Evolutionary conservation across 1,140 invertebrate genomes (phyloP), one percentile per base, ranked within the genome.

Genomic region (Lepidostoma basale): DNA sequence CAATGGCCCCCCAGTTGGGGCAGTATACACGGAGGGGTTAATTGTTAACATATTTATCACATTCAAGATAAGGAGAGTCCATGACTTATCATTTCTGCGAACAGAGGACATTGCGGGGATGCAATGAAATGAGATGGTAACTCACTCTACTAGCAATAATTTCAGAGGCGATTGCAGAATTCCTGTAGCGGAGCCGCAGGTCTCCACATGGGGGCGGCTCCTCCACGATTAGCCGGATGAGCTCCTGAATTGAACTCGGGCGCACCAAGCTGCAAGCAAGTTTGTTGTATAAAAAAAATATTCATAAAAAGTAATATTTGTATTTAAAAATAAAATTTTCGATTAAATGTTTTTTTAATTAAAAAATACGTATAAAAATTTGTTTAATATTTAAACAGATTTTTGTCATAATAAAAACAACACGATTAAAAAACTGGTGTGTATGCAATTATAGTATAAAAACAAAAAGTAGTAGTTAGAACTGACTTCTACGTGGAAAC

Each of bases 111-210:
- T n/a, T n/a, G n/a, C n/a, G n/a, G n/a, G n/a, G n/a, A n/a, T n/a
- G n/a, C n/a, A n/a, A 3, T 18, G 47, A 25, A 28, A 52, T 30
- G 33, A 2, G 26, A 40, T 1, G 12, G 14, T 22, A 1, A 58
- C 60, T 69, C 18, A 73, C 71, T 23, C 67, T 77, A 62, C 79
- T 81, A 20, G 95, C 96, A 67, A 98, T 85, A 75, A 98, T 87
- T 85, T 98, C 96, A 82, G 95, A 96, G 33, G 95, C 94, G 73
- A 96, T 89, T 80, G 95, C 95, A 10, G 96, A 89, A 85, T 93
- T 92, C 82, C 94, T 94, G 79, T 94, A 98, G 77, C 92, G 88
- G 69, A 86, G 83, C 73, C 88, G 85, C 75, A 96, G 89, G 73
- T 93, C 89, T 69, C 89, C 77, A 76, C 93, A 90, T 45, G 83